These are phyloP conservation scores for Eptesicus fuscus DNA, from an alignment of 2,113 vertebrate genomes.

Conservation along the genomic window DNA sequence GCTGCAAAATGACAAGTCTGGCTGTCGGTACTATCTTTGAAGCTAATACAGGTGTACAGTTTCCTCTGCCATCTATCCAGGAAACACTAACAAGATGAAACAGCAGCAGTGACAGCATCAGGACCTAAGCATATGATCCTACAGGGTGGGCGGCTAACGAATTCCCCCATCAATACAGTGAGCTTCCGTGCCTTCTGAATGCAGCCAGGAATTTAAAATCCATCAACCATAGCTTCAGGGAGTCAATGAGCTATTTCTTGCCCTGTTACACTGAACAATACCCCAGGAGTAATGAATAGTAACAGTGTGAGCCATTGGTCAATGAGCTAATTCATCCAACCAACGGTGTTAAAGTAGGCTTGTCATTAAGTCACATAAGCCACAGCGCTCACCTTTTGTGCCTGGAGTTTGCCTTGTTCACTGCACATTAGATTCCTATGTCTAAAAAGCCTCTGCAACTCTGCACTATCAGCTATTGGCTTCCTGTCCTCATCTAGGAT, in stretches of 20 bases:
- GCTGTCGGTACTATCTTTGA: constrained; percentile 44
- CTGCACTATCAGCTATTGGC: neutral
- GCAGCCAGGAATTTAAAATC: constrained; percentile 66
- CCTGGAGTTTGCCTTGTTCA: neutral
- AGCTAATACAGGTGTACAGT: constrained; percentile 39
- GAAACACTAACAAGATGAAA: constrained; percentile 62
- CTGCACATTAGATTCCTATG: neutral
- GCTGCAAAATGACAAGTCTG: constrained; percentile 38
- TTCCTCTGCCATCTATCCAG: constrained; percentile 49
- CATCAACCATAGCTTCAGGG: constrained; percentile 76
- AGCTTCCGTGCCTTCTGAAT: constrained; percentile 43
- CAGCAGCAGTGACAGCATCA: constrained; percentile 40
- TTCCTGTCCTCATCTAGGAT: neutral
- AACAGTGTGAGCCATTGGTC: constrained; percentile 41
- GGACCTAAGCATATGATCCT: constrained; percentile 21
- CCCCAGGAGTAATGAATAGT: constrained; percentile 41
- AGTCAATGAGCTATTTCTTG: constrained; percentile 62
- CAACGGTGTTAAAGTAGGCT: neutral
- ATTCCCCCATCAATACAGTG: constrained; percentile 59
- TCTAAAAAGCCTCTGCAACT: neutral
- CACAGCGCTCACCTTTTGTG: neutral
- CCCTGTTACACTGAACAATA: constrained; percentile 55
- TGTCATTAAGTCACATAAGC: neutral
- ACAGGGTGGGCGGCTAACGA: constrained; percentile 68
- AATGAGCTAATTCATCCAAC: constrained; percentile 19